Evolutionary conservation across 2,113 vertebrate genomes (phyloP), one percentile per base, ranked within the genome.

Genomic region (Zosterops pallidus): DNA sequence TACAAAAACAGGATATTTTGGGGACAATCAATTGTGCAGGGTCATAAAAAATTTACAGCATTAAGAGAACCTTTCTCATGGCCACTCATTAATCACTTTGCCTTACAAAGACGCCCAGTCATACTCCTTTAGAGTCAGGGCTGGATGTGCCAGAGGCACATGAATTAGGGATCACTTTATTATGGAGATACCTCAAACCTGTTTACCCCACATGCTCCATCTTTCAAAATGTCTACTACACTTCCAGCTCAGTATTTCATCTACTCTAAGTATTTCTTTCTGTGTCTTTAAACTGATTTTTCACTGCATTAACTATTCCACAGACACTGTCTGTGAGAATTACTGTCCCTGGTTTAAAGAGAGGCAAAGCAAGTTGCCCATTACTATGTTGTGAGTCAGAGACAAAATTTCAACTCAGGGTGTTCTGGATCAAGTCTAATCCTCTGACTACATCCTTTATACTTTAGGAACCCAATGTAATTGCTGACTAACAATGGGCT

Each of bases 1-100:
- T 33, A 91, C 59, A 85, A 91, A 83, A 49, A 1, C 86, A 70
- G 70, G 67, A 89, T 96, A 95, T 96, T 96, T 70, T 62, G 86
- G 86, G 83, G 95, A 64, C 81, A 85, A 95, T 96, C 94, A 92
- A 89, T 94, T 77, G 89, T 59, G 83, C 33, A 47, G 60, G 74
- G 77, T 70, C 89, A 84, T 93, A 92, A 95, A 97, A 94, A 90
- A 93, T 94, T 89, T 53, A 92, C 47, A 71, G 79, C 92, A 57
- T 93, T 86, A 94, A 86, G 52, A 94, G 88, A 95, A 83, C n/a
- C 14, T 6, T 90, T 92, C 90, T 83, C 49, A 57, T 35, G 56
- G 92, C 69, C 53, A 64, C 77, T 86, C 88, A 71, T 96, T 67
- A 89, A 92, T 96, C 95, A 93, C 53, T 88, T 17, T 0, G 9